Evolutionary conservation across 2,888 invertebrate genomes (phyloP).

Genomic region (Acleris cristana): DNA sequence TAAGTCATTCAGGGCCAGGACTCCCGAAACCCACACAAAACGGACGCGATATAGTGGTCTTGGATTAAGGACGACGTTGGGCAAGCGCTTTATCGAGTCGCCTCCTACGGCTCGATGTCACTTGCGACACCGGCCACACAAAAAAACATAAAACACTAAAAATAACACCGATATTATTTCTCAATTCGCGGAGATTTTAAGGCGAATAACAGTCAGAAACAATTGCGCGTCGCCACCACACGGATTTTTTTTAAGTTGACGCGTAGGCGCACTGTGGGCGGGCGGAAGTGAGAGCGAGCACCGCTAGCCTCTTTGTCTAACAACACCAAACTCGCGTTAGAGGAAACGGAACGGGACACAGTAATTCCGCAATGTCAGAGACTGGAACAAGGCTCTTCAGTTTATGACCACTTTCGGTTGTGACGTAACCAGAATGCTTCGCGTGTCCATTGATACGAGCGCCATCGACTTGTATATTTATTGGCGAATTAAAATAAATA

Average conservation of each 20-base stretch:
- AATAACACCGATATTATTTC: conserved; percentile 37
- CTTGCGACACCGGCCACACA: conserved; percentile 48
- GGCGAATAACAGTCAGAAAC: conserved; percentile 51
- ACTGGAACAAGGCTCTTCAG: conserved; percentile 76
- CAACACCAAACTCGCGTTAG: conserved; percentile 54
- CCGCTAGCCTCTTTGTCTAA: conserved; percentile 71
- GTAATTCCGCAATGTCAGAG: conserved; percentile 72
- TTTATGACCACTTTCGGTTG: conserved; percentile 79
- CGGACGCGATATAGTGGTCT: no score
- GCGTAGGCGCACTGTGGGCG: conserved; percentile 80
- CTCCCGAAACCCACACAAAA: no score
- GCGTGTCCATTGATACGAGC: conserved; percentile 60
- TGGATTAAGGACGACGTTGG: conserved; percentile 58
- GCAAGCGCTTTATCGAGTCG: conserved; percentile 65
- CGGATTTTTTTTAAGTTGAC: conserved; percentile 71
- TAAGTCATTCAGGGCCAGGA: conserved; percentile 42
- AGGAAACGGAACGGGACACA: conserved; percentile 58
- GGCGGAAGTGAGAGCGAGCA: conserved; percentile 82
- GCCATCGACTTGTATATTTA: conserved; percentile 57
- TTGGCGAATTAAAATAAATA: conserved; percentile 63
- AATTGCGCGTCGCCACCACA: conserved; percentile 67
- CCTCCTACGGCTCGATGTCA: conserved; percentile 79
- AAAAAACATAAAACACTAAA: conserved; percentile 30
- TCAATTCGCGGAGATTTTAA: conserved; percentile 38
- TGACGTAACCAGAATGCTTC: conserved; percentile 71